A percentile compares a stretch with the other conserved stretches of the same genome.
These are phyloP conservation scores for Eospalax fontanierii DNA, from an alignment of 2,797 vertebrate species.

Conservation along the genomic window DNA sequence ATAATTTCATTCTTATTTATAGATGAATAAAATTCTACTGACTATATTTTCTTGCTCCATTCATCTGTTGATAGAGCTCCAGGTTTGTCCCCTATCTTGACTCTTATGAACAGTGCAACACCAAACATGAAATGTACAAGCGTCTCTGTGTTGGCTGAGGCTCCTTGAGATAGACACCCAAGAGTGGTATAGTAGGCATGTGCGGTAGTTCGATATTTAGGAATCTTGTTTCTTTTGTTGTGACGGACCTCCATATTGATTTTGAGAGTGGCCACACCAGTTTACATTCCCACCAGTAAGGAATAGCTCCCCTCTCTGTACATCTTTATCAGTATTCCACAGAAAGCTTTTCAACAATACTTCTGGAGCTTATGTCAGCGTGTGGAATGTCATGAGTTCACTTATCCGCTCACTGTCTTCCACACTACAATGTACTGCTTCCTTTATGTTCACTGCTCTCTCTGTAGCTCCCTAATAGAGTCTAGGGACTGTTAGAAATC, in stretches of 20 bases:
- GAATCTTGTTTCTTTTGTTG: too few species aligned
- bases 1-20: background rate
- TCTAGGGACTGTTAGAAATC: background rate
- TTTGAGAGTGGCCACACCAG: background rate
- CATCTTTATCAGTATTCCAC: background rate
- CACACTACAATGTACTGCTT: background rate
- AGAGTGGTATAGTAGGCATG: background rate
- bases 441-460: background rate
- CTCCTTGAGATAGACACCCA: background rate
- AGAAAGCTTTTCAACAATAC: slow-evolving; percentile 1
- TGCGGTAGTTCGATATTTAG: background rate
- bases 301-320: background rate
- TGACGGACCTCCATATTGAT: background rate
- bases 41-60: background rate
- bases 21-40: background rate
- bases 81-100: background rate
- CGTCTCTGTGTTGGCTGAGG: background rate
- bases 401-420: background rate
- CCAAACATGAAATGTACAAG: background rate
- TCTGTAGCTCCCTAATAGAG: background rate
- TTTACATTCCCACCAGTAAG: too few species aligned
- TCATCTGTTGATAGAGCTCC: background rate
- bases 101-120: background rate
- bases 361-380: background rate
- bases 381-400: background rate